Conservation (phyloP, 2,797 vertebrate genomes). For the Lacerta bilineata region DNA sequence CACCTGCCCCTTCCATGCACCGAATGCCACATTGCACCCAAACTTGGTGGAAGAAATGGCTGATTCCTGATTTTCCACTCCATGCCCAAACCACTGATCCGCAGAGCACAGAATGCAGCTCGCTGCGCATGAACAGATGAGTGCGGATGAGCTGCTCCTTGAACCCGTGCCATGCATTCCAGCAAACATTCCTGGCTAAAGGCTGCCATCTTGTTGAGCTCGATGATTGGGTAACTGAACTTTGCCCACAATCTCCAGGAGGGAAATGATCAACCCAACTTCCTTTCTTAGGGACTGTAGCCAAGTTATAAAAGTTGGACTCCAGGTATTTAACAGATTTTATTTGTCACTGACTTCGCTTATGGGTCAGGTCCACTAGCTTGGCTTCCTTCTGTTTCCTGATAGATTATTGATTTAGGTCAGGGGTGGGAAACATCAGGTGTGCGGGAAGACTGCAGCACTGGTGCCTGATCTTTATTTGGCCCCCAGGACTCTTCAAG, state of each 20-base stretch:
- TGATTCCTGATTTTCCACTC: background rate
- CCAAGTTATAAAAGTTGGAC: background rate
- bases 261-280: slow-evolving; percentile 23
- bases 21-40: background rate
- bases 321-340: too few relatives aligned
- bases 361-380: too few relatives aligned
- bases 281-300: background rate
- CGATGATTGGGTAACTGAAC: background rate
- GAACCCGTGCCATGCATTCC: background rate
- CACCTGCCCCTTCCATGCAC: background rate
- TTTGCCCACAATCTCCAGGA: background rate
- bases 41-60: background rate
- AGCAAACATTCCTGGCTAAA: background rate
- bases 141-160: background rate
- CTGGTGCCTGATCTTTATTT: too few relatives aligned
- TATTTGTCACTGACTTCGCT: too few relatives aligned
- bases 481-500: too few relatives aligned
- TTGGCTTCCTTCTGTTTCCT: too few relatives aligned
- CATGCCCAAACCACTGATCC: background rate
- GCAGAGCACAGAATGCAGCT: background rate
- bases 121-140: background rate
- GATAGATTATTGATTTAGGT: too few relatives aligned
- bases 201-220: background rate
- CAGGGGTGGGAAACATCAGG: too few relatives aligned
- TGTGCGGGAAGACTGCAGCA: too few relatives aligned